Conservation (phyloP, 2,113 vertebrate species). For the Microtus oregoni region DNA sequence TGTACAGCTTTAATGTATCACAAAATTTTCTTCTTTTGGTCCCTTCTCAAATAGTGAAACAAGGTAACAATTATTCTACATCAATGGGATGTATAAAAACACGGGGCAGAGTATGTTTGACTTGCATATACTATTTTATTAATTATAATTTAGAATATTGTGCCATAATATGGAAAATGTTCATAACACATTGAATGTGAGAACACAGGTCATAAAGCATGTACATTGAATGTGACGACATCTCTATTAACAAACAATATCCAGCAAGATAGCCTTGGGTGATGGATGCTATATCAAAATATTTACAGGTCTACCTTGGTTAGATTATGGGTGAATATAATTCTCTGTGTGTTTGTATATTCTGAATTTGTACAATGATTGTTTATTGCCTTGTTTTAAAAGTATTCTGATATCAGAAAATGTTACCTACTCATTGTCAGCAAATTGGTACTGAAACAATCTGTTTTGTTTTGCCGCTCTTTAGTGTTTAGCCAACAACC, state of each 20-base stretch:
- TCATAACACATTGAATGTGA: too few species aligned
- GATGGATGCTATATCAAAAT: background rate
- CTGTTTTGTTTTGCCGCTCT: conserved; percentile 66
- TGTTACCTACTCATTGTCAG: background rate
- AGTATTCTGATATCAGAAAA: conserved; percentile 33
- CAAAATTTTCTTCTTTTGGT: background rate
- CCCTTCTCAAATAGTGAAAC: background rate
- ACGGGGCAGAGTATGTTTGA: background rate
- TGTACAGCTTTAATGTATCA: background rate
- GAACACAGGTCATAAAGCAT: too few species aligned
- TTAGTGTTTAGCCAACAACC: conserved; percentile 94
- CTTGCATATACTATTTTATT: too few species aligned
- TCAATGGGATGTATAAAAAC: background rate
- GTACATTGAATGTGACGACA: too few species aligned
- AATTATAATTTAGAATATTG: too few species aligned
- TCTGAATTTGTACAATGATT: background rate
- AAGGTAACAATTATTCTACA: background rate
- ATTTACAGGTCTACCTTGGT: background rate
- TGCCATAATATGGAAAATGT: too few species aligned
- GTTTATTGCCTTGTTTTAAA: conserved; percentile 44
- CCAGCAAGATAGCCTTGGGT: background rate
- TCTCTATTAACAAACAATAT: too few species aligned
- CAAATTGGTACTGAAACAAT: conserved; percentile 40
- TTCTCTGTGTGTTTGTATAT: background rate
- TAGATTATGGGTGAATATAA: conserved; percentile 36